A percentile compares a stretch with the other conserved stretches of the same genome.
Conservation (phyloP, 1,140 invertebrate genomes). For the Cryptotermes secundus region DNA sequence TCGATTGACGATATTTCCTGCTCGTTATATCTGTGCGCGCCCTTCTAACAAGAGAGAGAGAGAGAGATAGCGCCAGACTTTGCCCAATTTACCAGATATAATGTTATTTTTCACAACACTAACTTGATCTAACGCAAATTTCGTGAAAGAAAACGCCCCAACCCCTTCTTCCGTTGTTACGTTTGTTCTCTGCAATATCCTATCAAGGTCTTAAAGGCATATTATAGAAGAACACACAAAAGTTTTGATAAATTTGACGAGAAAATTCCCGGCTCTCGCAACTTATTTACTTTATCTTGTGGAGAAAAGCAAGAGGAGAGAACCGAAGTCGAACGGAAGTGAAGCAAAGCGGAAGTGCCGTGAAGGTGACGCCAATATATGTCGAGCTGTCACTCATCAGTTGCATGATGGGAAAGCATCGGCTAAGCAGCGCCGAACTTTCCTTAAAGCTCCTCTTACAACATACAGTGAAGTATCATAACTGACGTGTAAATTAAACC, state of each 20-base stretch:
- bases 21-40: background rate
- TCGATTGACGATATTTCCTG: background rate
- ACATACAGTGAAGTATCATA: background rate
- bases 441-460: background rate
- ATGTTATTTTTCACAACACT: slow-evolving; percentile 4
- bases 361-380: background rate
- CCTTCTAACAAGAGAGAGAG: too few species aligned
- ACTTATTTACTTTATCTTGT: slow-evolving; percentile 2
- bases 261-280: background rate
- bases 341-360: background rate
- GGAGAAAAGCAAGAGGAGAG: background rate
- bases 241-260: slow-evolving; percentile 6
- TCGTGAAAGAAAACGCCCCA: background rate
- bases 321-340: background rate
- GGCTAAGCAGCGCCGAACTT: background rate
- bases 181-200: background rate
- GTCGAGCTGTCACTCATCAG: background rate
- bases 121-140: background rate
- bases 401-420: background rate
- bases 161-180: background rate
- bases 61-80: background rate
- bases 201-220: background rate
- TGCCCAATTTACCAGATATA: slow-evolving; percentile 4
- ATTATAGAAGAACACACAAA: background rate
- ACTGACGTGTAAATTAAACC: background rate